A percentile compares a stretch with the other conserved stretches of the same genome.
phyloP scores from a whole-genome alignment of 2,888 invertebrate genomes.

The Deilephila elpenor region DNA sequence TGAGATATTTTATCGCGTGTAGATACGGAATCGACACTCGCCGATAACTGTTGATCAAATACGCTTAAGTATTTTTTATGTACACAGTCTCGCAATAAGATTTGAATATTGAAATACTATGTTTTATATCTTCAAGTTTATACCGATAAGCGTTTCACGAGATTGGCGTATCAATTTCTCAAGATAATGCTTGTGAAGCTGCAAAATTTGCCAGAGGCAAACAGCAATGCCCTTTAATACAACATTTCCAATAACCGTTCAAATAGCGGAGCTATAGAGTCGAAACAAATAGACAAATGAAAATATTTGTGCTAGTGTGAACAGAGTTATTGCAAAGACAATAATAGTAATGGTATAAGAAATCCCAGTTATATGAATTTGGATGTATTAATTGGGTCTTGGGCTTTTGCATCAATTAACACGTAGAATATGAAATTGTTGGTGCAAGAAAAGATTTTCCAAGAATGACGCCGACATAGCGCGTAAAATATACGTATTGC shows the following conservation, averaged over 20 bases:
- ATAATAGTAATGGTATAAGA: too few species aligned
- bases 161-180: background rate
- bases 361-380: background rate
- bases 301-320: too few species aligned
- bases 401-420: background rate
- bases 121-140: background rate
- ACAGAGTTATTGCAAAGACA: too few species aligned
- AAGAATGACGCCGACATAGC: background rate
- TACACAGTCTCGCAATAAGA: background rate
- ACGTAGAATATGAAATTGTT: too few species aligned
- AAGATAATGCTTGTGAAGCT: background rate
- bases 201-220: background rate
- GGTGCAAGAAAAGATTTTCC: background rate
- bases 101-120: background rate
- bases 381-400: background rate
- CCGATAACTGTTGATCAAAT: constrained; percentile 1
- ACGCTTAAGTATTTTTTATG: background rate
- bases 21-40: background rate
- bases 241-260: background rate
- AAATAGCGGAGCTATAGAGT: background rate
- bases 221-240: background rate
- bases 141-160: background rate
- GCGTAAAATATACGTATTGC: background rate
- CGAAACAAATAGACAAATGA: background rate
- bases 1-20: constrained; percentile 10